Evolutionary conservation across 64 coral and sea anemone species (phyloP).

Genomic region (Acropora yongei): DNA sequence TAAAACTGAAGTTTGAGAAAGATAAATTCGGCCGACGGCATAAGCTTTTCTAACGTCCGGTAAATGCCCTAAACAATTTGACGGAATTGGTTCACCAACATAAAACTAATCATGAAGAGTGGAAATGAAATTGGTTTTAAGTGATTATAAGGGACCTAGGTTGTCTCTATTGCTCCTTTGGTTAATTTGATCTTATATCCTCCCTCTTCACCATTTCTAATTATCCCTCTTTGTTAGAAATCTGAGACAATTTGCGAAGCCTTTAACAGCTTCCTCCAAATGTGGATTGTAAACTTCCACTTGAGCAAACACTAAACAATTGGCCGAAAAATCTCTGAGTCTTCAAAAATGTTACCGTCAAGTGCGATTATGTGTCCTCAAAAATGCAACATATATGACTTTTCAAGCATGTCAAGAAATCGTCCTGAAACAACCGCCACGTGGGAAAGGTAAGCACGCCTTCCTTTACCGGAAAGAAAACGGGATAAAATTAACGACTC

Average conservation of each 20-base stretch:
- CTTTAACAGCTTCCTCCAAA: background rate
- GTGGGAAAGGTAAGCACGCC: background rate
- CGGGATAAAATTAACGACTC: background rate
- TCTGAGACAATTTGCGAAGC: background rate
- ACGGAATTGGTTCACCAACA: no score
- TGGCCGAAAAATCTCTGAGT: background rate
- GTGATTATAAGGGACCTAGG: background rate
- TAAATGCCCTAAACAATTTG: no score
- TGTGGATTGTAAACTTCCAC: background rate
- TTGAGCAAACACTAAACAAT: background rate
- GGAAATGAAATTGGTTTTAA: no score
- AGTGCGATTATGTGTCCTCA: background rate
- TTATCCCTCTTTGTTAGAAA: background rate
- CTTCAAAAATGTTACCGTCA: background rate
- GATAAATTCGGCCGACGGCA: no score
- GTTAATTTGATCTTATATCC: background rate
- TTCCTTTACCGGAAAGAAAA: background rate
- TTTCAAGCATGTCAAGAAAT: background rate
- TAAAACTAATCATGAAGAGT: no score
- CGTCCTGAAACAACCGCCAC: background rate
- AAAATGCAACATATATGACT: background rate
- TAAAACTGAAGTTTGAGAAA: no score
- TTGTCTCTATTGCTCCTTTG: background rate
- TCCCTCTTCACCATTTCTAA: background rate
- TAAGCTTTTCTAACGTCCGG: no score